Base-by-base conservation (phyloP, 2,797 vertebrate species). In the Ambastaia sidthimunki region DNA sequence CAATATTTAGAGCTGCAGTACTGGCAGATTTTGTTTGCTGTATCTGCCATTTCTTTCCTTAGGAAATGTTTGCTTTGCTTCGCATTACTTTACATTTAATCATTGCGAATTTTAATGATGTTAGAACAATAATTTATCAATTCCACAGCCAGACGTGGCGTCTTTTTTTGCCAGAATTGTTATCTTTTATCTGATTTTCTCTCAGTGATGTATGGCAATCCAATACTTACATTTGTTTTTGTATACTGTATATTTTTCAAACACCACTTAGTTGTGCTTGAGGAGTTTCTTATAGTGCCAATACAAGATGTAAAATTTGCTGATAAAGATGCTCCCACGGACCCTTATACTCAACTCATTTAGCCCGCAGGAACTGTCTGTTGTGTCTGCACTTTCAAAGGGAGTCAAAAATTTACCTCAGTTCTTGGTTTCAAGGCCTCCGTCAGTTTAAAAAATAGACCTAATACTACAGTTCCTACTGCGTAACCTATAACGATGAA, bases 1-100 rank as follows among this genome's bases (percentile, higher is more conserved):
- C 52, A 77, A 34, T 85, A 81, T 78, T 76, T 70, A 54, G 65
- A 73, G 57, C 76, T 83, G 76, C 82, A 54, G 50, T 57, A 13
- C 19, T 66, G 50, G 70, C 74, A 50, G 3, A 60, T 71, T 81
- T 44, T 71, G 60, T 79, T 78, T 66, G 11, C 41, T 54, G 65
- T 52, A 77, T 65, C 55, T 71, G 79, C 76, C 73, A 62, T 55
- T 69, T 71, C 13, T 69, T n/a, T 76, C 57, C 21, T 44, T 7
- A 1, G 59, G 59, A 54, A 44, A 10, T 44, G 41, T 44, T 11
- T 44, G 37, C 37, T 78, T 78, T 70, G 74, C 71, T 77, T 66
- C 18, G 65, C 57, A 68, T 80, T 78, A 10, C 55, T 72, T 84
- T 72, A 76, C 31, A 74, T 80, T 72, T 57, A 34, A 7, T 15